Conservation (phyloP, 2,113 vertebrate species). For the Vidua chalybeata region DNA sequence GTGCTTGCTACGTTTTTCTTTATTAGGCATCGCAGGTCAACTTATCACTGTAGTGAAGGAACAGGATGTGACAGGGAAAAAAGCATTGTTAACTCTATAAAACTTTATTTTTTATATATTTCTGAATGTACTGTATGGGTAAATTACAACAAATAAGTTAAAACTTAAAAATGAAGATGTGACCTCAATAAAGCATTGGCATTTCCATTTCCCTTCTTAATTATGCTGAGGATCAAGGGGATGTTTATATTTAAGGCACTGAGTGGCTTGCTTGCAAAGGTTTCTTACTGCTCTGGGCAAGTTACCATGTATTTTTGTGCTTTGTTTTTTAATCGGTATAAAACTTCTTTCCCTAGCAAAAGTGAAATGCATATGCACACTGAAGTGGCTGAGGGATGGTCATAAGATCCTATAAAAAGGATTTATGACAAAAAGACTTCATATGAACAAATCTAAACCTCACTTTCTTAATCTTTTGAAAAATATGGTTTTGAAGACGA, state of each 20-base stretch:
- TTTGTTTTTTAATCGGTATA: not conserved
- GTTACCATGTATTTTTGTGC: not conserved
- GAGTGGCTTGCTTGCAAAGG: not conserved
- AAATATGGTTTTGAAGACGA: not conserved
- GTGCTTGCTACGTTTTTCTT: not conserved
- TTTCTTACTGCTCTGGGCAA: not conserved
- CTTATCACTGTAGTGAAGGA: not conserved
- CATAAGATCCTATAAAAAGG: not conserved
- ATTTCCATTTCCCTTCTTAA: not conserved
- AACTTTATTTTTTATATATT: not conserved
- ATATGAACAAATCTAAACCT: not conserved
- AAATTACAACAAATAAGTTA: not conserved
- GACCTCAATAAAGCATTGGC: not conserved
- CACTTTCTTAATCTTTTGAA: not conserved
- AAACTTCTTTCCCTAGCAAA: not conserved
- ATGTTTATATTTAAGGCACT: not conserved
- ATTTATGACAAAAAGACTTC: not conserved
- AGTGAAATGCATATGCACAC: not conserved
- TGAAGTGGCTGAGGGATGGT: not conserved
- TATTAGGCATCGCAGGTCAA: not conserved
- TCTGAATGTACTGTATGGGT: not conserved
- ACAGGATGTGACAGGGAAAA: not conserved
- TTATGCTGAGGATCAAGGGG: not conserved
- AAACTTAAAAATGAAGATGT: not conserved
- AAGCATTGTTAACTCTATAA: not conserved